These are phyloP conservation scores for Saccopteryx bilineata DNA, from an alignment of 2,113 vertebrate species.

Conservation along the genomic window DNA sequence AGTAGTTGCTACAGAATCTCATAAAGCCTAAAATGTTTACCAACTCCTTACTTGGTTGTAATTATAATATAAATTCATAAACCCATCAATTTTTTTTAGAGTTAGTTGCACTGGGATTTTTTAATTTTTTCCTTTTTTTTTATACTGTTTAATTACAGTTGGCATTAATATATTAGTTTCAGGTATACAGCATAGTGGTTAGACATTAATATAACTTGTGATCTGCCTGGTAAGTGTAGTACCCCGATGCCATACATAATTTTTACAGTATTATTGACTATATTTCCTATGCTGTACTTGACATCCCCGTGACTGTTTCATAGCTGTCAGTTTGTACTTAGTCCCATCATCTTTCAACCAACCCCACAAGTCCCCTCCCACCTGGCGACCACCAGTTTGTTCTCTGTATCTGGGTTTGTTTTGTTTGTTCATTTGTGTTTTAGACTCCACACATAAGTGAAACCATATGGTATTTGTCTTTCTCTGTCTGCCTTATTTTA, in stretches of 20 bases:
- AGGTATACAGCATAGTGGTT: not conserved
- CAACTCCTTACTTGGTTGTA: not conserved
- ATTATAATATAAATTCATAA: not conserved
- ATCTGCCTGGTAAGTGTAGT: not conserved
- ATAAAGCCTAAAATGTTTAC: not conserved
- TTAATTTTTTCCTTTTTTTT: too few relatives aligned
- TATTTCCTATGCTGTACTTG: not conserved
- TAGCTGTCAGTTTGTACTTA: not conserved
- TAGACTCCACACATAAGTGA: not conserved
- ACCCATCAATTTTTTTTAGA: not conserved
- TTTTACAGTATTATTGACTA: not conserved
- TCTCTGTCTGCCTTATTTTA: not conserved
- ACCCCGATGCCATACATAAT: not conserved
- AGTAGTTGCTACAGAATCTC: not conserved
- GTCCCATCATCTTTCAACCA: not conserved
- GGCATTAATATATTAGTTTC: not conserved
- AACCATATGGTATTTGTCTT: not conserved
- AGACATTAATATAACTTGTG: not conserved
- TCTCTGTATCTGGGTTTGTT: not conserved
- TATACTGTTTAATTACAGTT: too few relatives aligned
- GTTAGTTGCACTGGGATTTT: not conserved
- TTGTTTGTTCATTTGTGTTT: not conserved
- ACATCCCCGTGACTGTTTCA: not conserved
- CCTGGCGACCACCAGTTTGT: not conserved
- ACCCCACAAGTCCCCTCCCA: not conserved